Conservation (phyloP, 2,888 invertebrate genomes). For the Meliscaeva auricollis region DNA sequence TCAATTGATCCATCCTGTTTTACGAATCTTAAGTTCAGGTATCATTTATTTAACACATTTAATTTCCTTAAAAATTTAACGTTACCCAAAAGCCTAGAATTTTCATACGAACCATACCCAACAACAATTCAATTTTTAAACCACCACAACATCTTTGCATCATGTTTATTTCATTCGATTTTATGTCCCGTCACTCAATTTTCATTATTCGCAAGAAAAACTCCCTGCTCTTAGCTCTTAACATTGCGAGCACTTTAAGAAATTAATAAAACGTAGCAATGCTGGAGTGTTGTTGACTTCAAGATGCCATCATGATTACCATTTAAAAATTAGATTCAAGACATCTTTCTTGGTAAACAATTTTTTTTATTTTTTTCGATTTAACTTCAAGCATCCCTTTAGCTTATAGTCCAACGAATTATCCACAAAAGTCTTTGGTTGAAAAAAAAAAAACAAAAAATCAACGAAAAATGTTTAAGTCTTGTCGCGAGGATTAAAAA, state of each 20-base stretch:
- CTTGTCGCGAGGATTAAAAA: slow-evolving; percentile 51
- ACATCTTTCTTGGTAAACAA: slow-evolving; percentile 65
- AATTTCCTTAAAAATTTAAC: no score
- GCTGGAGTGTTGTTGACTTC: slow-evolving; percentile 59
- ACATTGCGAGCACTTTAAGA: slow-evolving; percentile 20
- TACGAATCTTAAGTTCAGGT: no score
- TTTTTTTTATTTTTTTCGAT: slow-evolving; percentile 47
- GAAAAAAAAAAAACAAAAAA: slow-evolving; percentile 13
- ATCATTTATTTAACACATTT: no score
- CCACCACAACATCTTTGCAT: slow-evolving; percentile 10
- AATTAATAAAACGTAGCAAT: slow-evolving; percentile 31
- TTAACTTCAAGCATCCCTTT: slow-evolving; percentile 50
- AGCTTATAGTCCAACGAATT: slow-evolving; percentile 22
- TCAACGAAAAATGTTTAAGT: slow-evolving; percentile 49
- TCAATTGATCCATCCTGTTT: no score
- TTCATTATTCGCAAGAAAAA: slow-evolving; percentile 9
- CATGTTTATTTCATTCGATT: slow-evolving; percentile 28
- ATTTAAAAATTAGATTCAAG: slow-evolving; percentile 67
- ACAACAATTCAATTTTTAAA: background rate
- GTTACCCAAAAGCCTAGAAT: no score
- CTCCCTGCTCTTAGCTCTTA: background rate
- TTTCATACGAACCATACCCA: background rate
- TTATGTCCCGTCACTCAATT: slow-evolving; percentile 22
- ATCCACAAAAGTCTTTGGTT: slow-evolving; percentile 9
- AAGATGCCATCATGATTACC: slow-evolving; percentile 65